Evolutionary conservation across 2,888 invertebrate species (phyloP), one percentile per base, ranked within the genome.

Genomic region (Caenorhabditis sp.): DNA sequence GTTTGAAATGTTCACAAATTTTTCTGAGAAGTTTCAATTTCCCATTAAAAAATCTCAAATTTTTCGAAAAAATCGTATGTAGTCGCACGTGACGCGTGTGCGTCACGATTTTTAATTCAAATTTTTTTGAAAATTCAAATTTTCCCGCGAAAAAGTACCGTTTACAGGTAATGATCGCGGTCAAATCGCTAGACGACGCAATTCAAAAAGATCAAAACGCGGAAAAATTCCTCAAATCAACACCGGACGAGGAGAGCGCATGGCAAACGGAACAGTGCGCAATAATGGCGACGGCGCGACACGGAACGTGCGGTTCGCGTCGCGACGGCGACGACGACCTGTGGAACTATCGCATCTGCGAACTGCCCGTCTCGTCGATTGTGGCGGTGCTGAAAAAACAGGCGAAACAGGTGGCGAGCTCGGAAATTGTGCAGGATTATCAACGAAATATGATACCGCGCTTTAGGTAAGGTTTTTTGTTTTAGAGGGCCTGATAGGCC

Each of bases 351-450:
- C 62, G 73, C 23, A 49, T 74, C 4, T 66, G 63, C 14, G 74
- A 74, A 49, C n/a, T 77, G 19, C 62, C 77, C 0, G 10, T 73
- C 2, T 59, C 66, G 6, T 21, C 61, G 0, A 53, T 77, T 17
- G 68, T 71, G n/a, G 64, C 66, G 1, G 26, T 73, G 1, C n/a
- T 68, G 26, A 60, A 64, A 57, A 66, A 68, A n/a, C 12, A 4
- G 10, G 51, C 43, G n/a, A 69, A 66, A 55, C 27, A 19, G 1
- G 43, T 77, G 5, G 62, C 68, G 21, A 55, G 65, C 26, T 53
- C 54, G 1, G 69, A 74, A 31, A 62, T 77, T 10, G n/a, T 74
- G 0, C 61, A 57, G 26, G 75, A 75, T 31, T 58, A 62, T 37
- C 59, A 63, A 12, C 59, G 59, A 58, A 53, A 53, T 14, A 43